phyloP scores from a whole-genome alignment of 2,888 invertebrate species.

The Ophion obscuratus region DNA sequence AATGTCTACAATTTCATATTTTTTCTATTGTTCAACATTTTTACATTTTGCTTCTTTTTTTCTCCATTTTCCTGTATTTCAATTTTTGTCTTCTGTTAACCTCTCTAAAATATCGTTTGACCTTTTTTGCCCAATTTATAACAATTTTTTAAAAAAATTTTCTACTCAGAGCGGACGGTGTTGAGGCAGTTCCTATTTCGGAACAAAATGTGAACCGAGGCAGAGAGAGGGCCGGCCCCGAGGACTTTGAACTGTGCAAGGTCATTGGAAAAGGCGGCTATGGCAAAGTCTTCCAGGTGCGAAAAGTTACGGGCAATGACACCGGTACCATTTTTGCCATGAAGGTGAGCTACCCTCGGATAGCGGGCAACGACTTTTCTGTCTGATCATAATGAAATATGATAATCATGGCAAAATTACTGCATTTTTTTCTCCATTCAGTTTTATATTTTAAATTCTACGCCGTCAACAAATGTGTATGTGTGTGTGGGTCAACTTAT shows the following conservation, averaged over 20 bases:
- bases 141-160: background rate
- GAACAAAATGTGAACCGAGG: constrained; percentile 94
- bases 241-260: constrained; percentile 90
- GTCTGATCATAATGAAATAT: no score
- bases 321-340: constrained; percentile 90
- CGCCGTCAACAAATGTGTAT: no score
- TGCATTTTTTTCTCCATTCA: no score
- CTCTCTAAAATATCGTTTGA: background rate
- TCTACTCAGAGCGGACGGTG: constrained; percentile 85
- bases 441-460: no score
- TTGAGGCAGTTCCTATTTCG: constrained; percentile 89
- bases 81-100: background rate
- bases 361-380: no score
- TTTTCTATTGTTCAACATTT: no score
- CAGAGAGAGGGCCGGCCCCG: constrained; percentile 93
- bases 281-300: constrained; percentile 89
- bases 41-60: no score
- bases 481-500: no score
- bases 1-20: no score
- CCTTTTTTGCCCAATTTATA: background rate
- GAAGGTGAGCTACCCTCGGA: constrained; percentile 85
- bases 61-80: background rate
- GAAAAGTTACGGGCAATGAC: constrained; percentile 88
- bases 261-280: constrained; percentile 91
- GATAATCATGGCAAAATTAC: no score